A percentile compares a stretch with the other conserved stretches of the same genome.
These are phyloP conservation scores for Procavia capensis DNA, from an alignment of 2,113 vertebrate genomes.

Conservation along the genomic window DNA sequence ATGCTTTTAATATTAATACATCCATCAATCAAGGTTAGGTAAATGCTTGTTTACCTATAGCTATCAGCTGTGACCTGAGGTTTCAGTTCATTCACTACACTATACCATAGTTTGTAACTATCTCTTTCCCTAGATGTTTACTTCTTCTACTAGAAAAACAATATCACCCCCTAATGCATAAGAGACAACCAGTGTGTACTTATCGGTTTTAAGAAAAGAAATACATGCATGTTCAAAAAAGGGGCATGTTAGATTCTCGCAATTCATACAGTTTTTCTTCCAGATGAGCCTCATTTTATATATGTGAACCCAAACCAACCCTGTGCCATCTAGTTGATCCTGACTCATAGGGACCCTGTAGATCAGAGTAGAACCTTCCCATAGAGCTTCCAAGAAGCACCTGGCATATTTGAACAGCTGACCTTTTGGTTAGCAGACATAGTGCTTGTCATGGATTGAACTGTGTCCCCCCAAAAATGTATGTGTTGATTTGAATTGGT, in stretches of 20 bases:
- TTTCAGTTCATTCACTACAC: neutral
- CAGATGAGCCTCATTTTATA: neutral
- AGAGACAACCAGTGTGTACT: neutral
- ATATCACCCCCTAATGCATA: neutral
- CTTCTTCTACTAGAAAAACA: neutral
- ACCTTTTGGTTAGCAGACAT: no score
- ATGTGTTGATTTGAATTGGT: no score
- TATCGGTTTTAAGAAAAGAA: neutral
- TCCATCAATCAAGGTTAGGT: neutral
- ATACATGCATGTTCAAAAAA: neutral
- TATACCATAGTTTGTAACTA: neutral
- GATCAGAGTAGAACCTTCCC: no score
- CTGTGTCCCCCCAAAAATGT: no score
- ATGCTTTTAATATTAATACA: neutral
- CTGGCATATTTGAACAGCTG: no score
- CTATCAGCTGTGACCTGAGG: neutral
- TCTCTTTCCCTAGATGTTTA: neutral
- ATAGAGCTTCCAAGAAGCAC: no score
- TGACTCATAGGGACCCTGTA: no score
- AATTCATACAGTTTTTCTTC: neutral
- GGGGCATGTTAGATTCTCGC: neutral
- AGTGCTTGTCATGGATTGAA: no score
- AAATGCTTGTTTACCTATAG: neutral
- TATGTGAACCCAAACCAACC: no score
- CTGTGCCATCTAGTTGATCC: no score